Evolutionary conservation across 2,888 invertebrate species (phyloP).

Genomic region (Zygogramma bicolorata): DNA sequence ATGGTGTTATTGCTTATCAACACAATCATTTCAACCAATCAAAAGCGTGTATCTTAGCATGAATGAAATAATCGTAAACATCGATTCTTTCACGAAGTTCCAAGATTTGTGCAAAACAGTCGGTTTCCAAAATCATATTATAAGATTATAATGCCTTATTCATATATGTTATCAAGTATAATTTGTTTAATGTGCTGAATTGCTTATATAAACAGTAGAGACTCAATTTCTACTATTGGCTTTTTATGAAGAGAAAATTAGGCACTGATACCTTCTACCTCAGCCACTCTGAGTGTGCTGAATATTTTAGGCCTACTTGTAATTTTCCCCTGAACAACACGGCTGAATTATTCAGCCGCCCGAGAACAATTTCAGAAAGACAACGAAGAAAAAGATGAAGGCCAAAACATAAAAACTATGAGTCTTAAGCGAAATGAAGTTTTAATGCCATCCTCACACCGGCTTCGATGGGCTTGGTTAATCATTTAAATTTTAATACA

Average conservation of each 20-base stretch:
- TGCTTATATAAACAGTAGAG: too few species aligned
- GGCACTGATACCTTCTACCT: neutral
- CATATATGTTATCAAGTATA: too few species aligned
- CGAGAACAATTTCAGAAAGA: constrained; percentile 25
- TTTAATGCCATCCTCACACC: constrained; percentile 24
- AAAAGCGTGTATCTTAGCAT: too few species aligned
- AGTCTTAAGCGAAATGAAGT: constrained; percentile 5
- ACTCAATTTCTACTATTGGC: too few species aligned
- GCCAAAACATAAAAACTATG: constrained; percentile 7
- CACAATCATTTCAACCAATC: too few species aligned
- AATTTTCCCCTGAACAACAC: constrained; percentile 27
- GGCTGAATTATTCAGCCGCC: constrained; percentile 30
- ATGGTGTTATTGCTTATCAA: too few species aligned
- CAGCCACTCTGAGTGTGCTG: neutral
- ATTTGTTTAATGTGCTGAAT: too few species aligned
- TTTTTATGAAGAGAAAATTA: neutral
- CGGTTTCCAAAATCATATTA: too few species aligned
- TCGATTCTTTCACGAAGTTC: too few species aligned
- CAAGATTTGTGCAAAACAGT: too few species aligned
- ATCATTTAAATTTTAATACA: constrained; percentile 56
- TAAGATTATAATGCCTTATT: too few species aligned
- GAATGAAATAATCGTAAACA: too few species aligned
- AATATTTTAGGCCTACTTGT: constrained; percentile 11
- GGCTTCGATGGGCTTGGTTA: constrained; percentile 27
- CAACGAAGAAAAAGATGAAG: constrained; percentile 20